Evolutionary conservation across 2,888 invertebrate species (phyloP).

Genomic region (Argyresthia albistria): DNA sequence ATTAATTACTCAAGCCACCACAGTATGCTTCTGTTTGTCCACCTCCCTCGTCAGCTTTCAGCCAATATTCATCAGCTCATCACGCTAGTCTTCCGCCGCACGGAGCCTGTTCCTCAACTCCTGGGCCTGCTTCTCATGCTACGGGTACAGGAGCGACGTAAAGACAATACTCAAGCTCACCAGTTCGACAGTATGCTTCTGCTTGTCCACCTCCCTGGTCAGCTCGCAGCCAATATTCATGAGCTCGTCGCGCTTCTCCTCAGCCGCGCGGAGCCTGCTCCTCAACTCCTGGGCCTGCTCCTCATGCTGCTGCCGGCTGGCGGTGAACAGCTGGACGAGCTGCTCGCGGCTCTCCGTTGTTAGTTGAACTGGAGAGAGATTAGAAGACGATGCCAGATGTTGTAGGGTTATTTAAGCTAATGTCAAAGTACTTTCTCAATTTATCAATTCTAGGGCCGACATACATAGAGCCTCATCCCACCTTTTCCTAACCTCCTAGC

Average conservation of each 20-base stretch:
- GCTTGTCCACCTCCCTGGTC: constrained; percentile 16
- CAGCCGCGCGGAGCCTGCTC: constrained; percentile 12
- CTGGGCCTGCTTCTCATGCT: constrained; percentile 19
- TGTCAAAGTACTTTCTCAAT: too few species aligned
- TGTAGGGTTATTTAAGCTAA: too few species aligned
- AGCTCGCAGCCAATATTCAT: constrained; percentile 15
- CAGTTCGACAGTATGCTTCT: constrained; percentile 17
- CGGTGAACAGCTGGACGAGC: constrained; percentile 17
- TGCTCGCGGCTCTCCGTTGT: constrained; percentile 23
- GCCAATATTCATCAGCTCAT: constrained; percentile 15
- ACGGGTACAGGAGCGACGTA: too few species aligned
- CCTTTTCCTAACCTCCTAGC: too few species aligned
- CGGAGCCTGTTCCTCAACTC: constrained; percentile 15
- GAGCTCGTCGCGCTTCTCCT: constrained; percentile 18
- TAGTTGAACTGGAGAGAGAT: constrained; percentile 19
- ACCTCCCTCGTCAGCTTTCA: constrained; percentile 13
- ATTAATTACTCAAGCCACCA: too few species aligned
- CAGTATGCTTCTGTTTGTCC: too few species aligned
- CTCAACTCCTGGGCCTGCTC: constrained; percentile 17
- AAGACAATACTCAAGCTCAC: too few species aligned
- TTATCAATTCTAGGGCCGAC: too few species aligned
- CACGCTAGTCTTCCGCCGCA: constrained; percentile 13
- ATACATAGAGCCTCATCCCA: too few species aligned
- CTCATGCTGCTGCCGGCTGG: constrained; percentile 21
- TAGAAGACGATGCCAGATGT: too few species aligned